phyloP scores from a whole-genome alignment of 2,113 vertebrate genomes.

The Rhinoptilus africanus region DNA sequence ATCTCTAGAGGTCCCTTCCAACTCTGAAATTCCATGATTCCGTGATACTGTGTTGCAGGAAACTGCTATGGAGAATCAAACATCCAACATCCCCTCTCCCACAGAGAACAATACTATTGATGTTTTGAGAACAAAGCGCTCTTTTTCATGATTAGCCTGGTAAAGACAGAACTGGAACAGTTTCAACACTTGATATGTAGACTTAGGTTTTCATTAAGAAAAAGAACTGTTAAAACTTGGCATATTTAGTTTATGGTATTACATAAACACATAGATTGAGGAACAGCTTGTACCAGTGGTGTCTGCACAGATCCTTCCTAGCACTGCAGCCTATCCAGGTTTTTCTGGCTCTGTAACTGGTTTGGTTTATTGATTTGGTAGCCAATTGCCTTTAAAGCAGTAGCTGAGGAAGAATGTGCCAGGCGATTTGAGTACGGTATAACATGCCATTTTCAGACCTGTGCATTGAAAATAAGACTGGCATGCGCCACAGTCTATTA shows the following conservation, averaged over 20 bases:
- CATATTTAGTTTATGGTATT: neutral
- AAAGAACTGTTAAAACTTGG: neutral
- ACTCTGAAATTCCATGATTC: no score
- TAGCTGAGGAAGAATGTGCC: neutral
- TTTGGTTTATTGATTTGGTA: neutral
- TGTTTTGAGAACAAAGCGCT: neutral
- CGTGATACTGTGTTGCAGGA: neutral
- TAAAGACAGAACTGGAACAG: neutral
- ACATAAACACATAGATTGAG: neutral
- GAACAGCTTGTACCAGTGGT: neutral
- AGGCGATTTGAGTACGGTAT: neutral
- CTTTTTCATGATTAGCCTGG: neutral
- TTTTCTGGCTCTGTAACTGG: neutral
- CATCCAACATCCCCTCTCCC: no score
- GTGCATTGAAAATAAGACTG: neutral
- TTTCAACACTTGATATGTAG: neutral
- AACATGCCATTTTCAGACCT: neutral
- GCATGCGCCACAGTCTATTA: no score
- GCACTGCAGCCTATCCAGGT: neutral
- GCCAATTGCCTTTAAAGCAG: neutral
- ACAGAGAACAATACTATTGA: neutral
- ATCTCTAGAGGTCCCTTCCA: no score
- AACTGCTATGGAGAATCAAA: neutral
- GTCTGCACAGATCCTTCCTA: neutral
- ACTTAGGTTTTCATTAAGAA: neutral